Evolutionary conservation across 2,888 invertebrate genomes (phyloP).

Genomic region (Ornithoptera priamus): DNA sequence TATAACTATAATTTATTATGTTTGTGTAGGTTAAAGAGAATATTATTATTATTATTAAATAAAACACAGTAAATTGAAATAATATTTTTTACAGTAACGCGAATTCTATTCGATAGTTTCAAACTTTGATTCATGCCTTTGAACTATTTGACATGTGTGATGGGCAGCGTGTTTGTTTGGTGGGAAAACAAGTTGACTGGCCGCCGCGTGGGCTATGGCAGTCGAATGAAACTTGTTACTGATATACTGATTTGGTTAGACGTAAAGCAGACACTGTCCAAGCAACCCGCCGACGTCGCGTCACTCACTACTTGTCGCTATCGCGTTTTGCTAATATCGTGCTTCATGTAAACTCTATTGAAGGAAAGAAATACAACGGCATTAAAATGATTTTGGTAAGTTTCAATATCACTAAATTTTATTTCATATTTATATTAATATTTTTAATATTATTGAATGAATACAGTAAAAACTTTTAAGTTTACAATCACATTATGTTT

Average conservation of each 20-base stretch:
- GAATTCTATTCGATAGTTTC: slow-evolving; percentile 18
- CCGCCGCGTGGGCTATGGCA: slow-evolving; percentile 38
- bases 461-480: no score
- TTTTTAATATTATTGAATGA: no score
- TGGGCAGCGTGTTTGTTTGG: slow-evolving; percentile 40
- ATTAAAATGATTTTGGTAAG: slow-evolving; percentile 43
- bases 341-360: slow-evolving; percentile 26
- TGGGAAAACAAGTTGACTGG: slow-evolving; percentile 35
- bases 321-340: slow-evolving; percentile 16
- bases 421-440: no score
- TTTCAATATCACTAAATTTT: slow-evolving; percentile 14
- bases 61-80: no score
- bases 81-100: slow-evolving; percentile 8
- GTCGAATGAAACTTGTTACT: slow-evolving; percentile 36
- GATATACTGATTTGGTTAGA: slow-evolving; percentile 38
- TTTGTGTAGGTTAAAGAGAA: no score
- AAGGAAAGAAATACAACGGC: slow-evolving; percentile 19
- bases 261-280: slow-evolving; percentile 63
- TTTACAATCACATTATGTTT: no score
- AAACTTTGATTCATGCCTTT: slow-evolving; percentile 13
- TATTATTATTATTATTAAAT: no score
- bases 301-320: slow-evolving; percentile 31
- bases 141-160: slow-evolving; percentile 29
- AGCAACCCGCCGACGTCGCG: slow-evolving; percentile 50
- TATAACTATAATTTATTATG: no score